These are phyloP conservation scores for Urocyon cinereoargenteus DNA, from an alignment of 2,797 vertebrate species.

Conservation along the genomic window DNA sequence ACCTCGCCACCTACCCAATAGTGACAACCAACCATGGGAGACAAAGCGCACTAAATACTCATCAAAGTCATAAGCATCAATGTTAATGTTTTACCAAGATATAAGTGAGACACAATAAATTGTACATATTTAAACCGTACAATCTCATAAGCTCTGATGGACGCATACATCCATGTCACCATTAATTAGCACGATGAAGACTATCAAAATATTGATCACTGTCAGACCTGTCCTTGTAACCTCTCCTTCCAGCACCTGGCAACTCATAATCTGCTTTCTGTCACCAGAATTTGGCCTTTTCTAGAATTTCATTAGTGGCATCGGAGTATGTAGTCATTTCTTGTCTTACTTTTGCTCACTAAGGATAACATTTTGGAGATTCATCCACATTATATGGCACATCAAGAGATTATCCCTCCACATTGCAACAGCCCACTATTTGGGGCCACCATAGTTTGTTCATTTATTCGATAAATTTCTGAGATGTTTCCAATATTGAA, in stretches of 20 bases:
- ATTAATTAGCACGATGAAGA: background rate
- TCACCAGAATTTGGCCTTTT: background rate
- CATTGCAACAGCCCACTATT: background rate
- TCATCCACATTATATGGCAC: rapidly evolving
- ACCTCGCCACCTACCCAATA: background rate
- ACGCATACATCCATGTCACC: background rate
- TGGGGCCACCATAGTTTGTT: background rate
- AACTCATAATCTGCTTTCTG: background rate
- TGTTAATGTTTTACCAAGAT: background rate
- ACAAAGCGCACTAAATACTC: background rate
- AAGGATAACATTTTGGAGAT: background rate
- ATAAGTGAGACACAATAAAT: background rate
- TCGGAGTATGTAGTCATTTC: background rate
- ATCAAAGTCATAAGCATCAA: background rate
- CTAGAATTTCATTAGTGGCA: background rate
- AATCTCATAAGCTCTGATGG: background rate
- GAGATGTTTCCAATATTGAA: background rate
- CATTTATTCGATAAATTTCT: background rate
- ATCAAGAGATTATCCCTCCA: too few relatives aligned
- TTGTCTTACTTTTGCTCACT: background rate
- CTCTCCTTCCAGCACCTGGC: background rate
- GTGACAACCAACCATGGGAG: background rate
- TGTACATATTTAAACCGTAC: background rate
- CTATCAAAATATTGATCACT: background rate
- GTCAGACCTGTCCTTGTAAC: background rate